Base-by-base conservation (phyloP, 2,888 invertebrate species). In the Clusia tigrina region DNA sequence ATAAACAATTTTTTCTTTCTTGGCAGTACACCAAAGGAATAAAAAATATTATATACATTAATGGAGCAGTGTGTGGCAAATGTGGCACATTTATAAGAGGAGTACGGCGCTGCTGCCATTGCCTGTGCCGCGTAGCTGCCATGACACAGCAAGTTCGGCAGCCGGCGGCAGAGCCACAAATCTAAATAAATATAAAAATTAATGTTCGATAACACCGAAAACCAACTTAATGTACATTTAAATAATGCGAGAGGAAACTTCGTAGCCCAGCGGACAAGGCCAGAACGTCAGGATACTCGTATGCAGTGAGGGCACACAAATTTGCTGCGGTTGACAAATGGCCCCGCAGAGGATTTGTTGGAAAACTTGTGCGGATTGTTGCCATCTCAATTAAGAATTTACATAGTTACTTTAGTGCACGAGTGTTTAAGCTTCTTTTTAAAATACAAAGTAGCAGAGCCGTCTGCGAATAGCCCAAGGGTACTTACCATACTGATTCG, bases 401-500 rank as follows among this genome's bases (percentile, higher is more conserved):
- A 6, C 32, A 9, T 32, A 32, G 32, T 32, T 6, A 32, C 32
- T 12, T 32, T 6, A 12, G 32, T 9, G 6, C 6, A 12, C 32
- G 32, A 6, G 6, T 32, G 32, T 12, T 12, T 12, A 12, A 32
- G 32, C 32, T 9, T 32, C 32, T 32, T 32, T 6, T 12, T 32
- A 32, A 32, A 32, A 12, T 12, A 6, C 6, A 12, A 6, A 32
- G 6, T 32, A 32, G 12, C 6, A 32, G 6, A 9, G 6, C 6
- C 32, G 32, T 32, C 6, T 32, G 32, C 32, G 12, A 32, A 25
- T 54, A n/a, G n/a, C n/a, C n/a, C n/a, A n/a, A n/a, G n/a, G n/a
- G n/a, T n/a, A 83, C 89, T 88, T 78, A 94, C 94, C 93, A 85
- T 93, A 93, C 84, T 94, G 91, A 86, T 91, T 92, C 70, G 93